Base-by-base conservation (phyloP, 1,140 invertebrate genomes). In the Halyomorpha halys region DNA sequence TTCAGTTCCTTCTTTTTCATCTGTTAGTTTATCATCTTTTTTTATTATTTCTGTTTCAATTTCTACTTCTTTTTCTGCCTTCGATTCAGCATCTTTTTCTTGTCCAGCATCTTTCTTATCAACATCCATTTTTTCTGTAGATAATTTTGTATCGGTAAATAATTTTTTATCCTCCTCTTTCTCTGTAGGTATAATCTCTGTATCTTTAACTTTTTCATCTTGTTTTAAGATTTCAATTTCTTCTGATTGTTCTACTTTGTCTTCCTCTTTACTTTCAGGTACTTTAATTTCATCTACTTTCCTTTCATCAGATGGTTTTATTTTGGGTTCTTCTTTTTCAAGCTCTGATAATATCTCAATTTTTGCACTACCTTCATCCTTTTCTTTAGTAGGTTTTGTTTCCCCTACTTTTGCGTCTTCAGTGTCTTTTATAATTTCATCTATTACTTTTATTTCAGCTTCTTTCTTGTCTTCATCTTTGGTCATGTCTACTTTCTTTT, bases 251-350 rank as follows among this genome's bases (percentile, higher is more conserved):
- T 44, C 34, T 4, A 18, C 11, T 21, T 44, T 61, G 1, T 39
- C 27, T 39, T n/a, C 59, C 2, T 61, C 59, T 44, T 61, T 61
- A 30, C 21, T 21, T 59, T 59, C 49, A 9, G 21, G 14, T 51
- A 51, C n/a, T 51, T n/a, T 23, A 18, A 5, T 51, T 18, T 51
- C 49, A 51, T 51, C 49, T 16, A 23, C 5, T 51, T 19, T 18
- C 21, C 6, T 18, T 51, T 51, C 49, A 18, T 18, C 18, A 6
- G 18, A 18, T 51, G 8, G 21, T 59, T 1, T n/a, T 23, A 59
- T 21, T 59, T 59, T n/a, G 3, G 15, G n/a, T 16, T 30, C 27
- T 59, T 59, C 16, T 15, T 27, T 23, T 27, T 25, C 21, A 19
- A 11, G 11, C 5, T n/a, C 47, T 18, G 47, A 8, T 3, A 13